Base-by-base conservation (phyloP, 2,113 vertebrate genomes). In the Tricholaema leucomelas region DNA sequence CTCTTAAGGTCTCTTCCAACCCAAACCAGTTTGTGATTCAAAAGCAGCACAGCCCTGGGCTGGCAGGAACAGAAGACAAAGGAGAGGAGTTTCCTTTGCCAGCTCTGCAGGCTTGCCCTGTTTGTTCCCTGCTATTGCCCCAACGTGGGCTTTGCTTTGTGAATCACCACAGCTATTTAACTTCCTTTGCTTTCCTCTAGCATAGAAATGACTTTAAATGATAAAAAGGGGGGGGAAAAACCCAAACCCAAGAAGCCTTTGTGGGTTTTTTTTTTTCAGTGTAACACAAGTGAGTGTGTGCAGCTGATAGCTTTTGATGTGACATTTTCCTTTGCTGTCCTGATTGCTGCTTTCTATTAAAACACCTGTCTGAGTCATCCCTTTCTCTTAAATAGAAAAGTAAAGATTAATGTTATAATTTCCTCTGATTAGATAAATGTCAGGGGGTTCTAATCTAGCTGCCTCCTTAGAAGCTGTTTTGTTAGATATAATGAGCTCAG, bases 331-430 rank as follows among this genome's bases (percentile, higher is more conserved):
- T 36, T 38, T 20, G 24, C 75, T 81, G 70, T 38, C 88, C 23
- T 40, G 33, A 87, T 56, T 54, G 74, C 82, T 81, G 40, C 89
- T 91, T 71, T 63, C 78, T 88, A 21, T 75, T 64, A 46, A 27
- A 94, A 76, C 80, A 61, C 81, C 95, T 94, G 85, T 54, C 81
- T 88, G 88, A 81, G 70, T 46, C 80, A 85, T 83, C 79, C 69
- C 38, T 56, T 84, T 67, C 70, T 67, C 75, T 77, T 80, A 48
- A 65, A 23, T 3, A 40, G 88, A 59, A 83, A 60, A 85, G 78
- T 17, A n/a, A 59, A 72, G 70, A 74, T 75, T 79, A 76, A 61
- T 24, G 61, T 73, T 81, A 36, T 71, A 54, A 88, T 95, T 93
- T 66, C 77, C 81, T 66, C 74, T 80, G 90, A 90, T 90, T 56